Evolutionary conservation across 2,888 invertebrate genomes (phyloP).

Genomic region (Microplitis manilae): DNA sequence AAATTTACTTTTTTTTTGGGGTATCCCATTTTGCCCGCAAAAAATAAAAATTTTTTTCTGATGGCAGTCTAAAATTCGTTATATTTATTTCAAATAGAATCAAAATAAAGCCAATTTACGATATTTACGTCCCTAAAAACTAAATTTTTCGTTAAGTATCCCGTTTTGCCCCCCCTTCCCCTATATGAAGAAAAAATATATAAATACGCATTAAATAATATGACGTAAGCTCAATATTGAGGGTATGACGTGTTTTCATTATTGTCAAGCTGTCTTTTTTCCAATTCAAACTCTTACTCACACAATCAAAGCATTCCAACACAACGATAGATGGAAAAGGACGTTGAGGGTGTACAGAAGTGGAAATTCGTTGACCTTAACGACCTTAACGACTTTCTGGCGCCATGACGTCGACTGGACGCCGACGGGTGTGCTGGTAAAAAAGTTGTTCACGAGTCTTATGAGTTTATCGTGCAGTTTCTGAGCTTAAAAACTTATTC

Average conservation of each 20-base stretch:
- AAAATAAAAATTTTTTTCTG: no score
- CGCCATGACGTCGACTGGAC: slow-evolving; percentile 51
- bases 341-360: not conserved
- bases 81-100: no score
- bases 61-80: no score
- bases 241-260: slow-evolving; percentile 26
- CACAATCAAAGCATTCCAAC: slow-evolving; percentile 35
- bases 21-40: no score
- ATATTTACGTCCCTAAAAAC: no score
- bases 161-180: no score
- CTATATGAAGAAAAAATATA: not conserved
- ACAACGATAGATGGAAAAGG: slow-evolving; percentile 27
- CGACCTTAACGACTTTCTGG: slow-evolving; percentile 60
- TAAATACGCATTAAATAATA: not conserved
- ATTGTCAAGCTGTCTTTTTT: not conserved
- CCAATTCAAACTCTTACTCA: not conserved
- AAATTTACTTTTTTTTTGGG: no score
- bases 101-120: no score
- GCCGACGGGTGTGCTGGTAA: not conserved
- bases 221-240: not conserved
- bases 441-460: slow-evolving; percentile 16
- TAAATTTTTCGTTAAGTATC: no score
- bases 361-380: slow-evolving; percentile 62
- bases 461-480: not conserved
- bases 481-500: not conserved